These are phyloP conservation scores for Kryptopterus vitreolus DNA, from an alignment of 2,797 vertebrate species.

Conservation along the genomic window DNA sequence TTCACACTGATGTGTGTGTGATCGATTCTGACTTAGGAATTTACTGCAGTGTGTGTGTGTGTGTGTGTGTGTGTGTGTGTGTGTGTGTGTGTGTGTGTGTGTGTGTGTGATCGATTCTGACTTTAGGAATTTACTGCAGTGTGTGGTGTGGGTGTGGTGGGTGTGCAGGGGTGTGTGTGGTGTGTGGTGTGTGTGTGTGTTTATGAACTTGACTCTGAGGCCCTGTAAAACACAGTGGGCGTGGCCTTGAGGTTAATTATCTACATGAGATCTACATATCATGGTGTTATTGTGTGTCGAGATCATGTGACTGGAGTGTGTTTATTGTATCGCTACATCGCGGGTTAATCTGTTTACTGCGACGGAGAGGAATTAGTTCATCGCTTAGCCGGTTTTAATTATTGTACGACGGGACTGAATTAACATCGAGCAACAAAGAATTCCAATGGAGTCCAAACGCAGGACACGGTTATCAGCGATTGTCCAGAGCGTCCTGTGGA, in stretches of 20 bases:
- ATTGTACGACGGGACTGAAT: background rate
- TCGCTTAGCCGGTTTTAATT: background rate
- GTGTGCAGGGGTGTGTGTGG: background rate
- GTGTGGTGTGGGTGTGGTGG: constrained; percentile 2
- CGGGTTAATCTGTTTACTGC: too few relatives aligned
- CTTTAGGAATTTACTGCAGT: constrained; percentile 4
- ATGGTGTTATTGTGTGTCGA: too few relatives aligned
- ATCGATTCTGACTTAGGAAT: constrained; percentile 16
- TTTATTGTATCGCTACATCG: too few relatives aligned
- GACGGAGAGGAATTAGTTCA: too few relatives aligned
- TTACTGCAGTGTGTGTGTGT: background rate
- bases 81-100: background rate
- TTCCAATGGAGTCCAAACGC: background rate
- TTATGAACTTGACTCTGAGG: background rate
- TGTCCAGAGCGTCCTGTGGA: background rate
- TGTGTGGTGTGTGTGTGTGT: too few relatives aligned
- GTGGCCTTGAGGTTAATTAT: background rate
- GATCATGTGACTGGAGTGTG: background rate
- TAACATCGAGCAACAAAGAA: background rate
- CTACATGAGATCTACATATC: too few relatives aligned
- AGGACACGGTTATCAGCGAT: background rate
- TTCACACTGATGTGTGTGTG: background rate
- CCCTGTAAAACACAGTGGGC: background rate
- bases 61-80: constrained; percentile 16
- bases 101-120: background rate